Conservation (phyloP, 92 coral and sea anemone species). For the Epizoanthus fatuus region DNA sequence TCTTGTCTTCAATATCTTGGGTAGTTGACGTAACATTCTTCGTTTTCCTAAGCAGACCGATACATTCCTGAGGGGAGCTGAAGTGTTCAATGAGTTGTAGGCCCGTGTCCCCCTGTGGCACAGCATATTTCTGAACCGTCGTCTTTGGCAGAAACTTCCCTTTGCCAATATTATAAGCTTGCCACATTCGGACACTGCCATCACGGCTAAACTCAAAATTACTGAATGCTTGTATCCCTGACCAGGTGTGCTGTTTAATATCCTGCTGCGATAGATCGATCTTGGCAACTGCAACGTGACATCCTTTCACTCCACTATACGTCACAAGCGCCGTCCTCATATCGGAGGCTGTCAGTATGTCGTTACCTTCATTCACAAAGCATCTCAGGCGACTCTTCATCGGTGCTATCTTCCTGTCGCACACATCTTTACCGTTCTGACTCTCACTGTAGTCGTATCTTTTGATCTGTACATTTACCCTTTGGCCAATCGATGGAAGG, state of each 20-base stretch:
- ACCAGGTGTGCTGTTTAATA: conserved; percentile 62
- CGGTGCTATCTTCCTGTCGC: conserved; percentile 74
- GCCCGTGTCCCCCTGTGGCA: conserved; percentile 34
- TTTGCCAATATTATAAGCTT: conserved; percentile 58
- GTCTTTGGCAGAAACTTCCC: conserved; percentile 41
- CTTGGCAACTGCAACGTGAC: conserved; percentile 57
- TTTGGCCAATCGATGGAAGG: conserved; percentile 49
- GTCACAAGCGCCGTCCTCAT: conserved; percentile 76
- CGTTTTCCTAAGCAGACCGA: conserved; percentile 39
- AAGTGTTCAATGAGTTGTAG: conserved; percentile 35
- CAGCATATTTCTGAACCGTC: conserved; percentile 41
- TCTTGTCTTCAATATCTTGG: background rate
- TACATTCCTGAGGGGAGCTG: conserved; percentile 29
- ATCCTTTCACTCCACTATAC: conserved; percentile 73
- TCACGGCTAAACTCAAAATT: conserved; percentile 58
- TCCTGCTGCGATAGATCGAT: conserved; percentile 54
- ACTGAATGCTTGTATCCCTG: conserved; percentile 62
- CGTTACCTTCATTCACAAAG: conserved; percentile 63
- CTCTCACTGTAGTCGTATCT: conserved; percentile 72
- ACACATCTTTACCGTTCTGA: conserved; percentile 67
- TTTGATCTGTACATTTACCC: conserved; percentile 49
- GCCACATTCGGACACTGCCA: conserved; percentile 50
- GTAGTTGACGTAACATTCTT: background rate
- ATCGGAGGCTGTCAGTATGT: conserved; percentile 68
- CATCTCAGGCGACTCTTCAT: conserved; percentile 73